Evolutionary conservation across 1,140 invertebrate species (phyloP).

Genomic region (Solenopsis invicta): DNA sequence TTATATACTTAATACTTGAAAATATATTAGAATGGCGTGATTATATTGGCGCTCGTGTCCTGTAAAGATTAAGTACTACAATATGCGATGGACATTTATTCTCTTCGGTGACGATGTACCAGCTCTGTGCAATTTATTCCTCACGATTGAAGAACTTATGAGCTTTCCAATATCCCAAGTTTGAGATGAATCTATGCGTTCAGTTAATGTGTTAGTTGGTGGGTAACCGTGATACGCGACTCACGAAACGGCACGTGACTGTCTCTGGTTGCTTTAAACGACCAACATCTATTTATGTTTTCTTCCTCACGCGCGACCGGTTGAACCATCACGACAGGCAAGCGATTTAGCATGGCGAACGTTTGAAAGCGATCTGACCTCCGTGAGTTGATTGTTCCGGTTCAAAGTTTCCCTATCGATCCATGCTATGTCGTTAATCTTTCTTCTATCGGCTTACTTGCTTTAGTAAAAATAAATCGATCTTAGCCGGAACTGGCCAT

Average conservation of each 20-base stretch:
- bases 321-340: slow-evolving; percentile 27
- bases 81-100: background rate
- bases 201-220: background rate
- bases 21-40: too few relatives aligned
- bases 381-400: slow-evolving; percentile 22
- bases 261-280: slow-evolving; percentile 41
- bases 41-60: too few relatives aligned
- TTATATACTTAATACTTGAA: too few relatives aligned
- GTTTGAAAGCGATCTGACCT: slow-evolving; percentile 24
- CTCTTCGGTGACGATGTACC: background rate
- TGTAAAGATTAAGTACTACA: background rate
- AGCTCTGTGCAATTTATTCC: background rate
- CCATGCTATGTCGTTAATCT: slow-evolving; percentile 7
- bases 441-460: slow-evolving; percentile 8
- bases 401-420: slow-evolving; percentile 52
- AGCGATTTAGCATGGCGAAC: background rate
- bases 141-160: background rate
- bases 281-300: slow-evolving; percentile 43
- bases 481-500: background rate
- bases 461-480: slow-evolving; percentile 23
- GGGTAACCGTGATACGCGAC: background rate
- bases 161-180: background rate
- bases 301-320: slow-evolving; percentile 32
- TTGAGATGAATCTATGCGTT: slow-evolving; percentile 28
- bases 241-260: slow-evolving; percentile 44